Base-by-base conservation (phyloP, 2,113 vertebrate genomes). In the Leucopternis melanops region DNA sequence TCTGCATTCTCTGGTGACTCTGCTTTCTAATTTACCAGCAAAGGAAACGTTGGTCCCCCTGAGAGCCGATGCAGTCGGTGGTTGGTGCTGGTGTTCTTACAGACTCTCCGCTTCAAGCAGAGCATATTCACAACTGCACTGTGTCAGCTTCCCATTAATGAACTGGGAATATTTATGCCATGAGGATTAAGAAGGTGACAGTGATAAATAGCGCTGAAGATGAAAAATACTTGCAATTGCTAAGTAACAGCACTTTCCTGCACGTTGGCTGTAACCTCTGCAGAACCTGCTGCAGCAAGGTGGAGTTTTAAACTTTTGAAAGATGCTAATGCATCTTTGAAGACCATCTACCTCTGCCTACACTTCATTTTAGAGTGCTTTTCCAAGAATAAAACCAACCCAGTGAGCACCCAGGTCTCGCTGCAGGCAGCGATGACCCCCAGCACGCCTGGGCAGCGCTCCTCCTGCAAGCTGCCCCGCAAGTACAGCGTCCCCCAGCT, bases 21-120 rank as follows among this genome's bases (percentile, higher is more conserved):
- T 5, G 2, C 40, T 84, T 72, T 49, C 11, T 12, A 32, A 42
- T 70, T 78, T 25, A 31, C 0, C 5, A 66, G 22, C 13, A 16
- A 47, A 65, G 62, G 54, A 79, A 75, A 38, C 0, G 0, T 12
- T 49, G 75, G 45, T 23, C 21, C 15, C 32, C 8, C 0, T 0
- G 9, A 22, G 65, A 54, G 25, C 49, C 0, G 3, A 11, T 1
- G 62, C 40, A 44, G 31, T 52, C 0, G 5, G 29, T 10, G 23
- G 3, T 36, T 69, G 72, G 25, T 29, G 77, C 34, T 1, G 8
- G 5, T 57, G 40, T 0, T 93, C 32, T 58, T 26, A 6, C 15
- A 17, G 59, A 36, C 34, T 36, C 13, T 31, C n/a, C 38, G 20
- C 38, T 89, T 47, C 27, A 10, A 11, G 65, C 73, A 36, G 25